Evolutionary conservation across 1,140 invertebrate genomes (phyloP), one percentile per base, ranked within the genome.

Genomic region (Nephila pilipes): DNA sequence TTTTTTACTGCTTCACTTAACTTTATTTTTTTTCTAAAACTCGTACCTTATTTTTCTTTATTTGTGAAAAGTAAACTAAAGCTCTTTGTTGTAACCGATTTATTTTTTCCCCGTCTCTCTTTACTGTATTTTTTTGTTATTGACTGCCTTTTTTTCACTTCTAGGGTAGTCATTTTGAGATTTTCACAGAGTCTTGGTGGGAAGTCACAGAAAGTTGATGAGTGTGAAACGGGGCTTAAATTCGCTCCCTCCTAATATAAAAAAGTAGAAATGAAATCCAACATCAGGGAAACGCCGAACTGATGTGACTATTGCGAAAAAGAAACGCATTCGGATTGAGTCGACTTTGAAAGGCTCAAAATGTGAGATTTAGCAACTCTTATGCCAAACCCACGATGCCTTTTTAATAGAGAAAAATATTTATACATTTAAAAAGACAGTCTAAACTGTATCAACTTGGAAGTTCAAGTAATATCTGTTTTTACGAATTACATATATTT

Each of bases 51-150:
- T 38, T 65, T 65, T 65, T 65, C 38, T 69, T 88, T 54, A 65
- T 36, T 88, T 88, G 20, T 63, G 54, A 88, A 88, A 88, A 88
- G 60, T 65, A 88, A 88, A 88, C 85, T 58, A 54, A 88, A 22
- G 63, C 18, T 60, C 55, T 85, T 85, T 85, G 54, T 81, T 81
- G 80, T n/a, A 81, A 81, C 22, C 80, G 46, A 81, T 55, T 46
- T 10, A 46, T 46, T 81, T 81, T 46, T 81, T 81, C 46, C 10
- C n/a, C 38, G 22, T 81, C 29, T 75, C 22, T 46, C 38, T 38
- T 38, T 16, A 46, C 29, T 25, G 10, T 81, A 18, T 32, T 12
- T 46, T 80, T 38, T 38, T 20, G n/a, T 65, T 25, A 29, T 16
- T 22, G 25, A 80, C 14, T 10, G 20, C 16, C 38, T 80, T 80